Conservation (phyloP, 1,140 invertebrate genomes). For the Drosophila lowei region DNA sequence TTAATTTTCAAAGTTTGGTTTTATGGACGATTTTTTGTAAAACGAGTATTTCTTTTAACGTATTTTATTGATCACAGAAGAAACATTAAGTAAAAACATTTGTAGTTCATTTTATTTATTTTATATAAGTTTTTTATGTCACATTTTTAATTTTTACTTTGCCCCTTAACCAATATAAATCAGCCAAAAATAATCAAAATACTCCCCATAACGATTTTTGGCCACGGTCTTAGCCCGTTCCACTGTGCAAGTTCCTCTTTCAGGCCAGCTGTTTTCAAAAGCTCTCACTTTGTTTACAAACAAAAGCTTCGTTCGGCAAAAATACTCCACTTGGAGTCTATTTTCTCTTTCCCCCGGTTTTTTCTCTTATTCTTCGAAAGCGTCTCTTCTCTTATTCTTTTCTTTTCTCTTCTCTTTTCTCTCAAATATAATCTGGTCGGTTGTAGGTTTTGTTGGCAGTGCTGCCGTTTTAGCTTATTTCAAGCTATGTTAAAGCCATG, state of each 20-base stretch:
- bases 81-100: too few relatives aligned
- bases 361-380: neutral
- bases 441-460: conserved; percentile 5
- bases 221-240: neutral
- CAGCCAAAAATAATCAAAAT: neutral
- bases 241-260: conserved; percentile 52
- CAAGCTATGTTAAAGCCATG: too few relatives aligned
- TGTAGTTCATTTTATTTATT: too few relatives aligned
- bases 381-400: conserved; percentile 1
- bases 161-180: too few relatives aligned
- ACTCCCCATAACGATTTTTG: neutral
- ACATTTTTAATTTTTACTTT: too few relatives aligned
- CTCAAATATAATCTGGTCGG: conserved; percentile 8
- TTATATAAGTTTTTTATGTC: too few relatives aligned
- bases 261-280: too few relatives aligned
- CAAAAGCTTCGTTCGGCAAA: conserved; percentile 31
- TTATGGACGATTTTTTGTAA: too few relatives aligned
- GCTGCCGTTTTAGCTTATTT: too few relatives aligned
- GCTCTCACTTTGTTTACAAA: conserved; percentile 65
- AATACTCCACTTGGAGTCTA: conserved; percentile 22
- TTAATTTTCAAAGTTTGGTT: too few relatives aligned
- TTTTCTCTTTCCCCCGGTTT: conserved; percentile 37
- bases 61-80: too few relatives aligned
- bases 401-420: neutral
- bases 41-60: too few relatives aligned